phyloP scores from a whole-genome alignment of 2,888 invertebrate genomes.

The Microctonus aethiopoides region DNA sequence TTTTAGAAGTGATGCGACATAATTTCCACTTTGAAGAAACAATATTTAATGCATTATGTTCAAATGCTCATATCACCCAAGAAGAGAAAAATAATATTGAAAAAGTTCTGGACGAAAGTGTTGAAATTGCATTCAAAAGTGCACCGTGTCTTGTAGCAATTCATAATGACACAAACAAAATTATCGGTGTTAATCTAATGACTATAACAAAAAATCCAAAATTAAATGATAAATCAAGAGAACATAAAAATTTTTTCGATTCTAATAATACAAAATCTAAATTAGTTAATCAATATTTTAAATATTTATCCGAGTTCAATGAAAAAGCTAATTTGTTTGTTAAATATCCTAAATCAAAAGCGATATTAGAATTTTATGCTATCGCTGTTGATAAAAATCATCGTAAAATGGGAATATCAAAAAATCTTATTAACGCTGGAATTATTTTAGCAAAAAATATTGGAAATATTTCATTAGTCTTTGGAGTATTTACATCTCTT shows the following conservation, averaged over 20 bases:
- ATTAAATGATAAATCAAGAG: neutral
- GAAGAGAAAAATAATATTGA: conserved; percentile 40
- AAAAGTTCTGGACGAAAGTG: conserved; percentile 42
- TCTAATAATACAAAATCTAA: conserved; percentile 14
- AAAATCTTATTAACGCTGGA: conserved; percentile 35
- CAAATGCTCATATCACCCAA: conserved; percentile 14
- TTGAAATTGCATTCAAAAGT: conserved; percentile 34
- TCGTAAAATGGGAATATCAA: conserved; percentile 44
- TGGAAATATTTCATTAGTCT: conserved; percentile 39
- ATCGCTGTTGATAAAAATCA: conserved; percentile 45
- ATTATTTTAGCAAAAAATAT: conserved; percentile 36
- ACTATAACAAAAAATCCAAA: conserved; percentile 30
- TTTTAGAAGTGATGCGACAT: conserved; percentile 41
- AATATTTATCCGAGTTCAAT: conserved; percentile 42
- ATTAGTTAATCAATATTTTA: conserved; percentile 44
- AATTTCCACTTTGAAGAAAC: conserved; percentile 51
- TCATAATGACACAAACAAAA: conserved; percentile 25
- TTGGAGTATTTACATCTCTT: conserved; percentile 45
- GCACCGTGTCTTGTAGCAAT: conserved; percentile 45
- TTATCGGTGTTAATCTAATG: conserved; percentile 43
- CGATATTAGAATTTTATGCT: conserved; percentile 48
- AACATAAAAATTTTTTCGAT: neutral
- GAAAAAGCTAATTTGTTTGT: conserved; percentile 38
- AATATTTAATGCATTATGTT: conserved; percentile 43
- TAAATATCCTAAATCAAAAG: conserved; percentile 36